phyloP scores from a whole-genome alignment of 30 jellyfish, hydroid and myxozoan genomes.

The Pelagia noctiluca region DNA sequence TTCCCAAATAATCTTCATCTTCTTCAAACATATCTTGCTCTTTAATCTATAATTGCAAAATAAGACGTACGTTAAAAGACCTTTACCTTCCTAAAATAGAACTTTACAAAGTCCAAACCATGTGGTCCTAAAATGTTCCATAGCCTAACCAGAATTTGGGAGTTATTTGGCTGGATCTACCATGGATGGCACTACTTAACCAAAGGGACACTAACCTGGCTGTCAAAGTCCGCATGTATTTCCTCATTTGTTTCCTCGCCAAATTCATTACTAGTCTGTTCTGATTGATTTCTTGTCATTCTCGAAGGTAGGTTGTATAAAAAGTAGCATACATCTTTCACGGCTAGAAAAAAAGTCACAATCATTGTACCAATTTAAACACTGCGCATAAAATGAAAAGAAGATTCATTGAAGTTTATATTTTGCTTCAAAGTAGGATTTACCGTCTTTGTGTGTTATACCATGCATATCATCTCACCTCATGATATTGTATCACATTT shows the following conservation, averaged over 20 bases:
- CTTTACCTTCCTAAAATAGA: not conserved
- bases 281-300: not conserved
- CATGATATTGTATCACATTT: too few species aligned
- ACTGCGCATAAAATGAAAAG: not conserved
- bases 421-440: not conserved
- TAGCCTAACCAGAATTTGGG: too few species aligned
- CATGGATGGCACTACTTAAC: too few species aligned
- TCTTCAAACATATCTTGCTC: slow-evolving; percentile 19
- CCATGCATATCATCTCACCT: too few species aligned
- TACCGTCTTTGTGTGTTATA: too few species aligned
- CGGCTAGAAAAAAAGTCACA: slow-evolving; percentile 6
- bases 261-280: slow-evolving; percentile 7
- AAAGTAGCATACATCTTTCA: slow-evolving; percentile 6
- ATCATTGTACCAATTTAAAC: not conserved
- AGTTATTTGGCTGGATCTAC: too few species aligned
- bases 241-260: slow-evolving; percentile 33
- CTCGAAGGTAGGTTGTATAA: slow-evolving; percentile 41
- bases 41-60: not conserved
- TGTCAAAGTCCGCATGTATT: slow-evolving; percentile 21
- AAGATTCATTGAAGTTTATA: not conserved
- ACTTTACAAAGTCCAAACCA: too few species aligned
- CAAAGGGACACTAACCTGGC: slow-evolving; percentile 27
- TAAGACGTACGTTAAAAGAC: not conserved
- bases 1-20: slow-evolving; percentile 24
- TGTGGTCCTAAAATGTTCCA: too few species aligned